Evolutionary conservation across 2,113 vertebrate genomes (phyloP).

Genomic region (Nycticryphes semicollaris): DNA sequence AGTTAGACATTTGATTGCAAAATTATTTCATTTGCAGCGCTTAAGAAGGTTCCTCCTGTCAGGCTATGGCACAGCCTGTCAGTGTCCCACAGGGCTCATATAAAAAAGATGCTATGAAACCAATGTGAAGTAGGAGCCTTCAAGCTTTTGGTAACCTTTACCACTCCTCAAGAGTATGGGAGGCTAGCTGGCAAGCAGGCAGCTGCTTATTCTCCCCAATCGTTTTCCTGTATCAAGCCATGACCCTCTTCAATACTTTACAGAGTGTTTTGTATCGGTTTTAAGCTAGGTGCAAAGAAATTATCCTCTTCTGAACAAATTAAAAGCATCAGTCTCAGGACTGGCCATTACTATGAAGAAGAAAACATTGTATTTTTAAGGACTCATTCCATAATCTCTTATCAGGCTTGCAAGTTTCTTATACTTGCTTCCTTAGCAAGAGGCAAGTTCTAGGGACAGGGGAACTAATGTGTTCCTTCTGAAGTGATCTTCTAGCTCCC

Average conservation of each 20-base stretch:
- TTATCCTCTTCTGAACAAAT: neutral
- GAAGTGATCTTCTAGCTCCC: neutral
- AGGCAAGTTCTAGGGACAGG: neutral
- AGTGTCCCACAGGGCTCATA: neutral
- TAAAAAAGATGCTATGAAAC: neutral
- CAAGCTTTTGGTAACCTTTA: neutral
- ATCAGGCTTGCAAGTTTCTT: neutral
- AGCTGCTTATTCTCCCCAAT: neutral
- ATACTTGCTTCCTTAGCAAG: neutral
- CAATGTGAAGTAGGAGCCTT: neutral
- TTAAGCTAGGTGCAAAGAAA: neutral
- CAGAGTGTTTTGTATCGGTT: neutral
- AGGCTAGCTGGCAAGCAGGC: neutral
- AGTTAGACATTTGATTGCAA: neutral
- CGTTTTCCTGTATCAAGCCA: neutral
- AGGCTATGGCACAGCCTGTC: neutral
- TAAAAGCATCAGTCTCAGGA: neutral
- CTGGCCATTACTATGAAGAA: neutral
- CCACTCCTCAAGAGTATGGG: neutral
- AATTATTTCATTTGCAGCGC: neutral
- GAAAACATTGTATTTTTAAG: neutral
- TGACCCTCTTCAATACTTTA: neutral
- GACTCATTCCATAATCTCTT: neutral
- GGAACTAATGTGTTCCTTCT: neutral
- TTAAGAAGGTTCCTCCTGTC: neutral